These are phyloP conservation scores for Drosophila navojoa DNA, from an alignment of 1,140 invertebrate species.

Conservation along the genomic window DNA sequence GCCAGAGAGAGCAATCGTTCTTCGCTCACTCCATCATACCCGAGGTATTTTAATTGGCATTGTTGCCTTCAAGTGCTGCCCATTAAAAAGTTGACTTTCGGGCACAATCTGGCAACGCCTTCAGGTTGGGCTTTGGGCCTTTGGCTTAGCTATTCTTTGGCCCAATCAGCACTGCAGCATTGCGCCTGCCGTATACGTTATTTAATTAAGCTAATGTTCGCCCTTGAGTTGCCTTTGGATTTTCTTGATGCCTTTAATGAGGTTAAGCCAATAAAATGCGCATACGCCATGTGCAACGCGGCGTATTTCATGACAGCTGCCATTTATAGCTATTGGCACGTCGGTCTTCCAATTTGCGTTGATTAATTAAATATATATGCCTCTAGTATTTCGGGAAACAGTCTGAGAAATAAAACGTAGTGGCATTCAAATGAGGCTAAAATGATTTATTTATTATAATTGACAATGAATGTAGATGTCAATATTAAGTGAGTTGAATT, in stretches of 20 bases:
- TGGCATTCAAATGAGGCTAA: background rate
- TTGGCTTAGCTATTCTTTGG: slow-evolving; percentile 25
- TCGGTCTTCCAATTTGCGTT: background rate
- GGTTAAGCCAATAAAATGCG: slow-evolving; percentile 37
- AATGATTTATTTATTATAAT: background rate
- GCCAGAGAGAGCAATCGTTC: slow-evolving; percentile 5
- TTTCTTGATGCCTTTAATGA: slow-evolving; percentile 33
- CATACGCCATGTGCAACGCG: slow-evolving; percentile 32
- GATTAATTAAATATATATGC: background rate
- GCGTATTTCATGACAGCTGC: slow-evolving; percentile 12
- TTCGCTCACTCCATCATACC: background rate
- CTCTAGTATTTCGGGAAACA: background rate
- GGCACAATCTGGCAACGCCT: slow-evolving; percentile 17
- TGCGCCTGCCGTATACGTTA: slow-evolving; percentile 31
- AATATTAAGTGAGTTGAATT: no score
- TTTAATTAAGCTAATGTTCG: slow-evolving; percentile 39
- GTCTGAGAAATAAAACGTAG: no score
- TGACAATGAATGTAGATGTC: background rate
- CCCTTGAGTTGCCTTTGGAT: slow-evolving; percentile 10
- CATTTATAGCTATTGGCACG: slow-evolving; percentile 9
- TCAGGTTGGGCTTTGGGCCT: background rate
- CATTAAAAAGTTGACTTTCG: slow-evolving; percentile 33
- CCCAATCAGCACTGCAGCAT: slow-evolving; percentile 24
- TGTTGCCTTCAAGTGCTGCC: slow-evolving; percentile 22
- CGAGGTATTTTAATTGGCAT: slow-evolving; percentile 36